Conservation (phyloP, 1,140 invertebrate species). For the Lysiphlebus fabarum region DNA sequence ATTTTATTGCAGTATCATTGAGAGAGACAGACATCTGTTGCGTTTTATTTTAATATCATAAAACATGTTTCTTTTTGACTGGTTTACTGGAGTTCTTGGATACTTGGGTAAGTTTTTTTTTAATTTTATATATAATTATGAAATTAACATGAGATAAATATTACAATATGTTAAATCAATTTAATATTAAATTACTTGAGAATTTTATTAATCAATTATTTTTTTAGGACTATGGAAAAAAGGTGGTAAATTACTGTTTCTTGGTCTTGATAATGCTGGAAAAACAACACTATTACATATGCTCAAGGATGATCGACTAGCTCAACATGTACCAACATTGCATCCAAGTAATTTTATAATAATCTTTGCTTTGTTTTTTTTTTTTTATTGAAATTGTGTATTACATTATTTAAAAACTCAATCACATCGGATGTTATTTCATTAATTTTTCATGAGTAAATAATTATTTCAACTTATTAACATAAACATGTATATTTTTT, state of each 20-base stretch:
- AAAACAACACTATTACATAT: no score
- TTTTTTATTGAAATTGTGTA: not conserved
- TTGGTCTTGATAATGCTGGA: no score
- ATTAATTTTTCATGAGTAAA: constrained; percentile 1
- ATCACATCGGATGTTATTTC: constrained; percentile 7
- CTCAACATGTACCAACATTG: no score
- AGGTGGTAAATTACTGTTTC: no score
- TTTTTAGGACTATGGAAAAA: no score
- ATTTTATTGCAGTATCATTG: constrained; percentile 53
- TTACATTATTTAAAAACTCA: not conserved
- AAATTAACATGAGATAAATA: constrained; percentile 6
- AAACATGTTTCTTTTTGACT: constrained; percentile 96
- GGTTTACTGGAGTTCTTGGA: constrained; percentile 93
- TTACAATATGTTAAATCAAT: constrained; percentile 15
- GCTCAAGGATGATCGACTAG: no score
- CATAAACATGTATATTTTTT: no score
- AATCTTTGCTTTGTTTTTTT: constrained; percentile 4
- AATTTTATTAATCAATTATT: no score
- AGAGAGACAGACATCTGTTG: constrained; percentile 2
- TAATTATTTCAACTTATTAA: not conserved
- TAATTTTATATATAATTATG: no score
- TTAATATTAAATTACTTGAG: not conserved
- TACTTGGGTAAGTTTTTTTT: constrained; percentile 84
- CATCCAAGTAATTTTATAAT: no score
- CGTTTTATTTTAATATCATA: constrained; percentile 28